Conservation (phyloP, 1,140 invertebrate species). For the Heliconius congener region DNA sequence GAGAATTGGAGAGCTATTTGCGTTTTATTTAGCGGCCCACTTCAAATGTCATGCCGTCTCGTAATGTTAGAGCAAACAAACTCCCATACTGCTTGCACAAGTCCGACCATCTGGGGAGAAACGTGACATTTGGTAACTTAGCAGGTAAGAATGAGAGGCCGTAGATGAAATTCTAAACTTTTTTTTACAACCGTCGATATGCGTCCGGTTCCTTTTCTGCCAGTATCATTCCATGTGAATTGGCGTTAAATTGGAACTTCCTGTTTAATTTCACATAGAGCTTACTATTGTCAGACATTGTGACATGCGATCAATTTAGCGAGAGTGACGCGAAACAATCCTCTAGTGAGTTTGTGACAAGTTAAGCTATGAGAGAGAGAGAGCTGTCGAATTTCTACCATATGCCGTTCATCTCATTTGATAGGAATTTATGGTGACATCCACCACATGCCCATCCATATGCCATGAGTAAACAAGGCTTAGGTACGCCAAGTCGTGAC, state of each 20-base stretch:
- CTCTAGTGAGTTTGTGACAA: slow-evolving; percentile 73
- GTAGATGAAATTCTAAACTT: slow-evolving; percentile 66
- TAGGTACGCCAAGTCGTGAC: slow-evolving; percentile 29
- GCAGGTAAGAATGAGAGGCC: slow-evolving; percentile 53
- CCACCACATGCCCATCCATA: slow-evolving; percentile 55
- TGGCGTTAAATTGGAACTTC: slow-evolving; percentile 78
- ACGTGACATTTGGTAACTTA: slow-evolving; percentile 67
- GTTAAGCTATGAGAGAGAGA: slow-evolving; percentile 48
- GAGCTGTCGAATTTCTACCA: slow-evolving; percentile 53
- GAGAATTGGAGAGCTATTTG: slow-evolving; percentile 72
- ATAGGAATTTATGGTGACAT: slow-evolving; percentile 42
- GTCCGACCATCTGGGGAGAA: slow-evolving; percentile 74
- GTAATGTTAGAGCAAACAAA: slow-evolving; percentile 77
- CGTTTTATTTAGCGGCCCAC: slow-evolving; percentile 77
- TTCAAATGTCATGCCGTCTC: slow-evolving; percentile 78
- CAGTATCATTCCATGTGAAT: slow-evolving; percentile 75
- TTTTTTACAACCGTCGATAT: slow-evolving; percentile 57
- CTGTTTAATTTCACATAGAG: slow-evolving; percentile 74
- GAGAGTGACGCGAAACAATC: slow-evolving; percentile 70
- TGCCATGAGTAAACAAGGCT: slow-evolving; percentile 39
- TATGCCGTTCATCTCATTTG: slow-evolving; percentile 57
- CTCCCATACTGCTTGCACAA: slow-evolving; percentile 72
- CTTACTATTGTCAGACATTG: slow-evolving; percentile 65
- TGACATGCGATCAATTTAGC: slow-evolving; percentile 76
- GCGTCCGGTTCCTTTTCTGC: slow-evolving; percentile 59